Evolutionary conservation across 1,140 invertebrate genomes (phyloP), one percentile per base, ranked within the genome.

Genomic region (Lanistes nyassanus): DNA sequence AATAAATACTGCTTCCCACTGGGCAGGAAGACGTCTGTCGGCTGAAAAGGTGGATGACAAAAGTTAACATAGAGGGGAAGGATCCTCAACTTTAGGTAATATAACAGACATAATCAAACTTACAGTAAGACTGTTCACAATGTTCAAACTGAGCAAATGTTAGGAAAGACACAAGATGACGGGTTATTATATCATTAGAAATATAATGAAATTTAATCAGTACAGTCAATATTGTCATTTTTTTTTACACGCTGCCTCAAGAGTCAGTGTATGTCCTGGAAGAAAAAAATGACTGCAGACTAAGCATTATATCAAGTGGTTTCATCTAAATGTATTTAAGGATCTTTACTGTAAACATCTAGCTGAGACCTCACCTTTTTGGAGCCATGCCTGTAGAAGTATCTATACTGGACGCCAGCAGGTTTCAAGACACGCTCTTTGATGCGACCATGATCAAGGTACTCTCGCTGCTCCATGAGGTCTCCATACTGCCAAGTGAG

Each of bases 401-500:
- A 98, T 13, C 92, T 91, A 81, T 93, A 93, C 9, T 93, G 93
- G 31, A 86, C 88, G 36, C 95, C 94, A 88, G 95, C 93, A 62
- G 93, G 80, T 23, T 80, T 92, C 77, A 94, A 94, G 29, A 93
- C 93, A 42, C 96, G 93, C 89, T 96, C 94, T 13, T 94, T 93
- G 23, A 98, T 89, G 74, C 96, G 90, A 0, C 96, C 96, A 76
- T 95, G 94, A 0, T 93, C 92, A 81, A 97, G 95, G 86, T 97
- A 98, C 74, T 92, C 93, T 83, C 96, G 96, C 58, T 93, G 93
- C 84, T 98, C 94, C 80, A 94, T 93, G 9, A 94, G 93, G 0
- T 92, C 91, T 2, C 96, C 97, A 94, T 97, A 97, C 82, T 93
- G 93, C 96, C 97, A 98, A 29, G 93, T 93, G 78, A 95, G 94